Conservation (phyloP, 2,888 invertebrate species). For the Frankliniella intonsa region DNA sequence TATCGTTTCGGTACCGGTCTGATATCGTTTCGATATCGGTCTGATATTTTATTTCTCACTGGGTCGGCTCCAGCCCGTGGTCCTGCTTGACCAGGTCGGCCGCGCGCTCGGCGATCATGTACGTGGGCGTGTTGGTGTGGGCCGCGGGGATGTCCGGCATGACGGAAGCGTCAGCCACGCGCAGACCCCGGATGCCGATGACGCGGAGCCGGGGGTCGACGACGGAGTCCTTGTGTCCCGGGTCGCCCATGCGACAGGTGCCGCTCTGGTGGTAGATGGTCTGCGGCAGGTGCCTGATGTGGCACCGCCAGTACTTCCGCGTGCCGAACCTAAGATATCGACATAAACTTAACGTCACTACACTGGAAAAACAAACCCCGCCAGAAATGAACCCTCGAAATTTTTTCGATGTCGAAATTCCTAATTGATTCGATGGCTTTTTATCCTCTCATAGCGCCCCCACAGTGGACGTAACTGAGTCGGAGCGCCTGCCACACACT, state of each 20-base stretch:
- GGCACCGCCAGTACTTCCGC: constrained; percentile 35
- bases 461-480: too few species aligned
- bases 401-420: too few species aligned
- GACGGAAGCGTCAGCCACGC: constrained; percentile 40
- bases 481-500: too few species aligned
- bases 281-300: constrained; percentile 32
- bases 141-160: constrained; percentile 38
- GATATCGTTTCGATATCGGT: too few species aligned
- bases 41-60: too few species aligned
- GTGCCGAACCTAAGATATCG: constrained; percentile 42
- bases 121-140: constrained; percentile 38
- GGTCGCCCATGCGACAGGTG: constrained; percentile 42
- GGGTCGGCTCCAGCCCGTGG: neutral
- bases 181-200: constrained; percentile 36
- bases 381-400: too few species aligned
- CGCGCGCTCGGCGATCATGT: constrained; percentile 46
- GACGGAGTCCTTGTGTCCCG: constrained; percentile 38
- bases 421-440: too few species aligned
- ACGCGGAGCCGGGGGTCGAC: constrained; percentile 38
- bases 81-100: constrained; percentile 43
- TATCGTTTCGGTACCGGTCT: too few species aligned
- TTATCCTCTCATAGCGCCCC: too few species aligned
- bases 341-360: too few species aligned
- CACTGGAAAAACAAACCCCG: too few species aligned
- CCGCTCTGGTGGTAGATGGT: constrained; percentile 38